Evolutionary conservation across 2,888 invertebrate species (phyloP), one percentile per base, ranked within the genome.

Genomic region (Ptychoptera albimana): DNA sequence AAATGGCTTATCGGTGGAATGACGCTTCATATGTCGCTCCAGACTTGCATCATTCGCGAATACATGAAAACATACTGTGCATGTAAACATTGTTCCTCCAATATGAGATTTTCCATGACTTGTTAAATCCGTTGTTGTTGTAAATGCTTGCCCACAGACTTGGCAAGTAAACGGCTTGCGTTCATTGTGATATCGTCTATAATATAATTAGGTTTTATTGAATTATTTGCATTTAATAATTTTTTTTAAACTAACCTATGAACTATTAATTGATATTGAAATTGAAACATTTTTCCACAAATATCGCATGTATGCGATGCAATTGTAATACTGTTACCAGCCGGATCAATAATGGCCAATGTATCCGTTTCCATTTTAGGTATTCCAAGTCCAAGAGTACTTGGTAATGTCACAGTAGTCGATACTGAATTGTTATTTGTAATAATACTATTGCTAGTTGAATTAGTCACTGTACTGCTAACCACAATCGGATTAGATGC

Each of bases 271-370:
- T 87, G 87, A 65, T 88, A 87, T 46, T 86, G 77, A 63, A 82
- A 87, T 56, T 84, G 84, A 65, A 87, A 87, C 67, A 83, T 80
- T 67, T 87, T 86, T 43, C 84, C 83, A 56, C 87, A 87, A 48
- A 87, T 75, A 62, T 87, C 86, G 61, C 87, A 87, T 13, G 80
- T 73, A 61, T 87, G 85, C 49, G 60, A 60, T 11, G 49, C 49
- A 15, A 47, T 45, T 34, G 46, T 48, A 34, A 49, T 47, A 34
- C 30, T 47, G 12, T 44, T 35, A 13, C 41, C 45, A 38, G 46
- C 47, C 34, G 43, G 43, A 34, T 34, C 42, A 36, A 12, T 12
- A 12, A 12, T 36, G 13, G 8, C 13, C 4, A 36, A 11, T 36
- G 36, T 36, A 12, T 11, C 8, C 8, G 32, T 32, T 32, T 62